phyloP scores from a whole-genome alignment of 2,888 invertebrate genomes.

The Trypoxylon attenuatum region DNA sequence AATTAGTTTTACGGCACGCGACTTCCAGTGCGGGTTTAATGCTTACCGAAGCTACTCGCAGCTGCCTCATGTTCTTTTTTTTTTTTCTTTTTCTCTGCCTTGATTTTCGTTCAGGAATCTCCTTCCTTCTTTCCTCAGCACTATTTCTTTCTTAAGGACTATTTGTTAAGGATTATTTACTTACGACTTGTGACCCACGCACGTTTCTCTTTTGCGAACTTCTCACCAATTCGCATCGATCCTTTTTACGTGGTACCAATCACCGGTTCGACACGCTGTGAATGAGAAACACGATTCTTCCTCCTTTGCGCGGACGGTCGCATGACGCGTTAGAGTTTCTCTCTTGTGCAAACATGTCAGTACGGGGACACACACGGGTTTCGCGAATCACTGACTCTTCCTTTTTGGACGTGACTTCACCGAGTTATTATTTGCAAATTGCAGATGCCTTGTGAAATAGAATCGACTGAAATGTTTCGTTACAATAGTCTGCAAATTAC shows the following conservation, averaged over 20 bases:
- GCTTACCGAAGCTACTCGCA: constrained; percentile 16
- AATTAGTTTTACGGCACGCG: neutral
- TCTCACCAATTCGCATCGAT: neutral
- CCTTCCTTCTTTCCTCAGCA: neutral
- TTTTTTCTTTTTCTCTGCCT: neutral
- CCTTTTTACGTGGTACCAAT: no score
- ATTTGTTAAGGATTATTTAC: no score
- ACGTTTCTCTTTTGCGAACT: no score
- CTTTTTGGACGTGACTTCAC: neutral
- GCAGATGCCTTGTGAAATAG: neutral
- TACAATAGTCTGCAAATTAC: no score
- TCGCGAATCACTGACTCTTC: no score
- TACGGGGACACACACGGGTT: no score
- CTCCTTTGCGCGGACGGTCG: no score
- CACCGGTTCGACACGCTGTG: no score
- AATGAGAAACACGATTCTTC: no score
- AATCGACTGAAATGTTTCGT: no score
- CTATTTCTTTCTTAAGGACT: neutral
- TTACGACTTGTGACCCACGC: no score
- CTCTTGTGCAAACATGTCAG: constrained; percentile 33
- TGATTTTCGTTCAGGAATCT: neutral
- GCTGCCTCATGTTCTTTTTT: constrained; percentile 15
- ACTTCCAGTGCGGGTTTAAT: constrained; percentile 8
- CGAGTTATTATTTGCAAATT: neutral
- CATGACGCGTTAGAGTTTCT: no score